Conservation (phyloP, 2,888 invertebrate species). For the Leptinotarsa rubiginosa region DNA sequence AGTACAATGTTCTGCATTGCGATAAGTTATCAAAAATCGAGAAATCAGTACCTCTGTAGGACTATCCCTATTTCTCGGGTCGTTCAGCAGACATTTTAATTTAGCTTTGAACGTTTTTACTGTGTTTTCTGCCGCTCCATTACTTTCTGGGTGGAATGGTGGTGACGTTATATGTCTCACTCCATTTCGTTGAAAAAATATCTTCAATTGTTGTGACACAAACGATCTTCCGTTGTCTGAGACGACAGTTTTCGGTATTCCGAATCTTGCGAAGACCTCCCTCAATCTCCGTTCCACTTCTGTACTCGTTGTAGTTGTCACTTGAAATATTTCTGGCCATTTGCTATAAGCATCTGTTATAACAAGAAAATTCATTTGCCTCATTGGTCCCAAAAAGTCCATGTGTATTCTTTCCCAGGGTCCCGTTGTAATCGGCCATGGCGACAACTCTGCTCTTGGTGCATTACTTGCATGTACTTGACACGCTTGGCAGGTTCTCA, state of each 20-base stretch:
- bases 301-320: background rate
- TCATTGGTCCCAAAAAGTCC: background rate
- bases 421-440: background rate
- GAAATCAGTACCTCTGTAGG: background rate
- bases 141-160: slow-evolving; percentile 26
- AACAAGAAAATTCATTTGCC: background rate
- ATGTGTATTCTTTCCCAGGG: background rate
- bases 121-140: slow-evolving; percentile 28
- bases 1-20: background rate
- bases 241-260: too few relatives aligned
- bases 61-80: background rate
- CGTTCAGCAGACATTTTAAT: background rate
- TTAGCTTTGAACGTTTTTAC: slow-evolving; percentile 24
- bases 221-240: slow-evolving; percentile 8
- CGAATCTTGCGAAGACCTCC: slow-evolving; percentile 17
- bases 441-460: background rate
- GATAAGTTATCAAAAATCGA: background rate
- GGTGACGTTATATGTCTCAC: slow-evolving; percentile 23
- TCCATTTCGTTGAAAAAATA: slow-evolving; percentile 19
- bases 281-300: slow-evolving; percentile 8
- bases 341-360: slow-evolving; percentile 18
- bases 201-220: slow-evolving; percentile 16
- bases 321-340: slow-evolving; percentile 21
- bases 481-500: background rate
- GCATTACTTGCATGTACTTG: background rate